A percentile compares a stretch with the other conserved stretches of the same genome.
phyloP scores from a whole-genome alignment of 2,797 vertebrate species.

The Schizothorax lantsangensis region DNA sequence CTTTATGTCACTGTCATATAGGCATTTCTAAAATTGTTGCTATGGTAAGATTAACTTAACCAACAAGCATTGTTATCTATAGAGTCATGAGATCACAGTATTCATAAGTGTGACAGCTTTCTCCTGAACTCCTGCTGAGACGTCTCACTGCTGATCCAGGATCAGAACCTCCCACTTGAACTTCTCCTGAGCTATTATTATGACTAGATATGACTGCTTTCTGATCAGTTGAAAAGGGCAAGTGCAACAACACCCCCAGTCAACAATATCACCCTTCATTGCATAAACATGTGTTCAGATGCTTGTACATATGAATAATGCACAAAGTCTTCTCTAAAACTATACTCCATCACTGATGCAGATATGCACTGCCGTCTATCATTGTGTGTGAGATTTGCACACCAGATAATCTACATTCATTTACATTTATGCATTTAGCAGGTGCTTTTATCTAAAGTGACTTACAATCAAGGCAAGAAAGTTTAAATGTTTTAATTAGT shows the following conservation, averaged over 20 bases:
- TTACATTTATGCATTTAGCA: background rate
- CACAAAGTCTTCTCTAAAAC: slow-evolving; percentile 24
- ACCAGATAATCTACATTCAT: background rate
- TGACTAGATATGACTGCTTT: slow-evolving; percentile 15
- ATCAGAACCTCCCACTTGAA: slow-evolving; percentile 31
- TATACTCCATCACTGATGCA: slow-evolving; percentile 28
- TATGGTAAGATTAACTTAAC: background rate
- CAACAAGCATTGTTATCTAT: background rate
- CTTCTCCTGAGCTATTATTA: slow-evolving; percentile 22
- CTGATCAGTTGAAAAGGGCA: slow-evolving; percentile 38
- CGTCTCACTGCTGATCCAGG: slow-evolving; percentile 26
- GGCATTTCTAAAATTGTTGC: slow-evolving; percentile 1
- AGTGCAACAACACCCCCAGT: slow-evolving; percentile 25
- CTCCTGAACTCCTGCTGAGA: slow-evolving; percentile 34
- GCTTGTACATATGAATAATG: slow-evolving; percentile 28
- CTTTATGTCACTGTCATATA: background rate
- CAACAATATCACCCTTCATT: slow-evolving; percentile 21
- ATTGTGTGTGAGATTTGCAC: background rate
- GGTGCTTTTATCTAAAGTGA: background rate
- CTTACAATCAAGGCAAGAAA: background rate
- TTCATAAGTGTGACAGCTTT: slow-evolving; percentile 44
- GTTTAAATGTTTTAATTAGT: background rate
- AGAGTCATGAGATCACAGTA: slow-evolving; percentile 26
- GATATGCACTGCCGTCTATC: background rate
- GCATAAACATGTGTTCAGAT: slow-evolving; percentile 39